Evolutionary conservation across 2,113 vertebrate species (phyloP).

Genomic region (Thamnophis sirtalis): DNA sequence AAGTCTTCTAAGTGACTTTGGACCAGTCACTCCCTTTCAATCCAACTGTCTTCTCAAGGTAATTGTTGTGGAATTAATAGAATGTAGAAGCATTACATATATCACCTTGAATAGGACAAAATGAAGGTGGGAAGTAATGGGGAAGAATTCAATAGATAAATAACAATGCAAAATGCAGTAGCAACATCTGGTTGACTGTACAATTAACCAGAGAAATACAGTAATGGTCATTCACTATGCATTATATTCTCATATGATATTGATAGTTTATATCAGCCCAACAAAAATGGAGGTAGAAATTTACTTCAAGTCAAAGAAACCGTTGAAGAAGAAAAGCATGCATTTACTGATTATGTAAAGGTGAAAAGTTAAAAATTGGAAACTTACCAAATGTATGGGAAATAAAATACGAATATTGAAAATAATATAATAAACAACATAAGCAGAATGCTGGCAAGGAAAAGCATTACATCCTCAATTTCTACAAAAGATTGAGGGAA

Average conservation of each 20-base stretch:
- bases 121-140: neutral
- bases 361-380: neutral
- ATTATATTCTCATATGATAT: neutral
- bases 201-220: neutral
- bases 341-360: neutral
- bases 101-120: neutral
- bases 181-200: neutral
- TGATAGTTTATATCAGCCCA: neutral
- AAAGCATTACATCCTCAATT: neutral
- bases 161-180: neutral
- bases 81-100: neutral
- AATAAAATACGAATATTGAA: neutral
- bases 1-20: neutral
- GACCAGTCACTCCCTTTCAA: neutral
- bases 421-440: neutral
- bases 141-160: neutral
- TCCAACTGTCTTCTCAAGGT: neutral
- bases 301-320: neutral
- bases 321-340: neutral
- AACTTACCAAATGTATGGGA: neutral
- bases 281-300: neutral
- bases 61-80: neutral
- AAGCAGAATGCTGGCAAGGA: neutral
- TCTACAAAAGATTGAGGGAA: no score
- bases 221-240: neutral